phyloP scores from a whole-genome alignment of 2,113 vertebrate genomes.

The Bagarius yarrelli region DNA sequence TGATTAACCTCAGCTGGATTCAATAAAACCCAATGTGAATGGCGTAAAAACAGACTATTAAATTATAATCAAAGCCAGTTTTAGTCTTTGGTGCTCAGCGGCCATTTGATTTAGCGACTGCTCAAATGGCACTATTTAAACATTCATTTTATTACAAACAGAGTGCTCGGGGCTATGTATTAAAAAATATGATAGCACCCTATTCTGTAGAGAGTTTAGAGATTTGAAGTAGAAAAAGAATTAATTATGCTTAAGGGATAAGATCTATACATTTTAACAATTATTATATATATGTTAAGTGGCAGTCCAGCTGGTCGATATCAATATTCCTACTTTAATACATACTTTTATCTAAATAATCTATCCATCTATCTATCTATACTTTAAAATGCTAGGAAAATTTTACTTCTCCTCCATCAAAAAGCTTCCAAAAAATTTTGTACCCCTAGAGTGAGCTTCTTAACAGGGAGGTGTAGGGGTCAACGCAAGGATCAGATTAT shows the following conservation, averaged over 20 bases:
- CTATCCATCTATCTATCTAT: no score
- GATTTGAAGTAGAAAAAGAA: constrained; percentile 24
- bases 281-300: neutral
- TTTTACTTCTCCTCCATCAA: constrained; percentile 3
- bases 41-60: constrained; percentile 25
- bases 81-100: constrained; percentile 19
- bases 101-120: constrained; percentile 43
- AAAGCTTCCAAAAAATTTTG: constrained; percentile 6
- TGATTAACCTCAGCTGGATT: constrained; percentile 50
- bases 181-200: constrained; percentile 32
- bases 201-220: constrained; percentile 26
- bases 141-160: constrained; percentile 44
- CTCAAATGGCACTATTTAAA: constrained; percentile 43
- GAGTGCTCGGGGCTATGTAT: constrained; percentile 12
- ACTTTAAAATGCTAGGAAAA: neutral
- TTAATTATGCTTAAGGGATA: neutral
- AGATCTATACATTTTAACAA: neutral
- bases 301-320: neutral
- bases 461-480: constrained; percentile 23
- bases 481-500: constrained; percentile 10
- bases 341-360: no score
- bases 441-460: constrained; percentile 35
- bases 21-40: constrained; percentile 45
- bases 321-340: no score
- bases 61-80: constrained; percentile 37